phyloP scores from a whole-genome alignment of 1,140 invertebrate species.

The Atopsyche davidsoni region DNA sequence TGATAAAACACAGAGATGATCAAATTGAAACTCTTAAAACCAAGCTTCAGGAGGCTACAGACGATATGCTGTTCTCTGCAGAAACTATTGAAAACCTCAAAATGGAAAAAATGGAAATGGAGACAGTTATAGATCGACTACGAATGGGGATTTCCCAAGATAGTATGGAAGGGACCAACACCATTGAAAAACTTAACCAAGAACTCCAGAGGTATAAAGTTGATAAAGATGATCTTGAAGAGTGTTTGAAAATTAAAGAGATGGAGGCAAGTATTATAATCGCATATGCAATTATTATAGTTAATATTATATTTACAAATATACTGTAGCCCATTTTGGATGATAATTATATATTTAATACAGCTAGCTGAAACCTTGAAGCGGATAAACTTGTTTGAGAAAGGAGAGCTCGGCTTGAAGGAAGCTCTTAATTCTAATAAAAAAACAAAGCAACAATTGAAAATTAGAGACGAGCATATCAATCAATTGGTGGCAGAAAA shows the following conservation, averaged over 20 bases:
- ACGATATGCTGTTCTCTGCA: slow-evolving; percentile 52
- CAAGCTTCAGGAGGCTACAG: slow-evolving; percentile 62
- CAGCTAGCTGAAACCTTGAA: slow-evolving; percentile 35
- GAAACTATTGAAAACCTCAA: slow-evolving; percentile 37
- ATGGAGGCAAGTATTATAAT: slow-evolving; percentile 36
- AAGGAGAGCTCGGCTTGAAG: slow-evolving; percentile 36
- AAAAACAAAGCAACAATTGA: slow-evolving; percentile 38
- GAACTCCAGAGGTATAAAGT: slow-evolving; percentile 13
- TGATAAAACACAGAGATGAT: slow-evolving; percentile 54
- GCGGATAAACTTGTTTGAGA: slow-evolving; percentile 14
- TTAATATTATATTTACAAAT: no score
- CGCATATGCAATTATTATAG: no score
- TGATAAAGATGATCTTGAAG: slow-evolving; percentile 24
- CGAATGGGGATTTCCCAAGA: slow-evolving; percentile 11
- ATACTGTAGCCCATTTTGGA: no score
- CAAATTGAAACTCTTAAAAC: slow-evolving; percentile 62
- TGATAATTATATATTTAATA: slow-evolving; percentile 23
- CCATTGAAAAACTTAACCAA: slow-evolving; percentile 5
- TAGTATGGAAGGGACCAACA: slow-evolving; percentile 5
- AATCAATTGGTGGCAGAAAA: slow-evolving; percentile 40
- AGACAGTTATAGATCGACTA: slow-evolving; percentile 30
- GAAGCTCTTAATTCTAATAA: slow-evolving; percentile 36
- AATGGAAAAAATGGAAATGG: slow-evolving; percentile 36
- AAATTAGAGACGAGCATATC: slow-evolving; percentile 41
- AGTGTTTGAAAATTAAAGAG: slow-evolving; percentile 34